These are phyloP conservation scores for Callyntrura guangdongensis DNA, from an alignment of 2,888 invertebrate genomes.

Conservation along the genomic window DNA sequence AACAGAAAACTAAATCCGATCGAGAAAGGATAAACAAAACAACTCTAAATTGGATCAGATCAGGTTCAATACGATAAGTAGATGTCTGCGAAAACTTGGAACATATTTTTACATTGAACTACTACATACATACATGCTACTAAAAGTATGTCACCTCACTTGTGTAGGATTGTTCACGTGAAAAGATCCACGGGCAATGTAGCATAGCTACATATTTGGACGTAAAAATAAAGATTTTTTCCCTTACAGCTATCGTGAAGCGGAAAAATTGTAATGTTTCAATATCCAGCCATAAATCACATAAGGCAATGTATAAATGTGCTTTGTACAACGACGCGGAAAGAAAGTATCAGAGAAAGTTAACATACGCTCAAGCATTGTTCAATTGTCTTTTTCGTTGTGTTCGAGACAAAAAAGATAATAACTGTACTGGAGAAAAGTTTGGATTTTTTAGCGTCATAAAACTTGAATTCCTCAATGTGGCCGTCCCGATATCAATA, in stretches of 20 bases:
- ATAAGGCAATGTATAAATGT: constrained; percentile 47
- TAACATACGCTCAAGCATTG: background rate
- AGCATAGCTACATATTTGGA: constrained; percentile 55
- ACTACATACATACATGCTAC: background rate
- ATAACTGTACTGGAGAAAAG: constrained; percentile 39
- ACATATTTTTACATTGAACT: background rate
- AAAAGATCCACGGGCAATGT: background rate
- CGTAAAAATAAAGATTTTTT: constrained; percentile 51
- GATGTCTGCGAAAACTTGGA: background rate
- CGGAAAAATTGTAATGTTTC: constrained; percentile 58
- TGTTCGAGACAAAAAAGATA: constrained; percentile 1
- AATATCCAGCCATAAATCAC: constrained; percentile 71
- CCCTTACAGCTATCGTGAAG: background rate
- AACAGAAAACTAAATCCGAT: constrained; percentile 42
- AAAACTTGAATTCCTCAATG: constrained; percentile 65
- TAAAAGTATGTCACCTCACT: background rate
- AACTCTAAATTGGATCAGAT: constrained; percentile 66
- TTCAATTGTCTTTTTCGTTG: background rate
- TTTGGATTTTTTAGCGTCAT: constrained; percentile 75
- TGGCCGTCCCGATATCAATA: constrained; percentile 3
- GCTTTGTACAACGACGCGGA: constrained; percentile 13
- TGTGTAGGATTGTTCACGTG: no score
- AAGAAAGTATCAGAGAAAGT: constrained; percentile 11
- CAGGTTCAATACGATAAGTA: constrained; percentile 57
- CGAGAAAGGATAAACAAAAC: background rate